Evolutionary conservation across 2,797 vertebrate species (phyloP).

Genomic region (Hoplostethus atlanticus): DNA sequence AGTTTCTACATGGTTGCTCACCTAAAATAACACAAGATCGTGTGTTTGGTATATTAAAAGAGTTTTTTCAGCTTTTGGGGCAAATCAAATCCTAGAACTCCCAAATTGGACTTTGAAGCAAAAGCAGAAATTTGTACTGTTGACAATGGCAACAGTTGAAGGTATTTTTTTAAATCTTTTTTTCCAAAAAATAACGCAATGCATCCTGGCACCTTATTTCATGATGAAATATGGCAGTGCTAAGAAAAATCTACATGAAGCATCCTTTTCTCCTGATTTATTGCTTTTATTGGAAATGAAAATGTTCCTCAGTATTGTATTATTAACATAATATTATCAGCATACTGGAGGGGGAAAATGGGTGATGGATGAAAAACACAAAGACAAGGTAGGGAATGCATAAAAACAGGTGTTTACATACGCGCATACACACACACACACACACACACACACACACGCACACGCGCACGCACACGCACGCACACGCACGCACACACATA

Average conservation of each 20-base stretch:
- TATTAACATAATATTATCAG: neutral
- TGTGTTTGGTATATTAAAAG: neutral
- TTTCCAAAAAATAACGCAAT: too few species aligned
- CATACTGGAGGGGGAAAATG: neutral
- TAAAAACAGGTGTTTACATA: constrained; percentile 63
- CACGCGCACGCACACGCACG: constrained; percentile 20
- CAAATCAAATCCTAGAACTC: neutral
- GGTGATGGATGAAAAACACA: constrained; percentile 30
- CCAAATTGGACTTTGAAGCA: neutral
- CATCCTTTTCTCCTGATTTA: neutral
- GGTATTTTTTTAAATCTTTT: neutral
- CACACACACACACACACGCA: neutral
- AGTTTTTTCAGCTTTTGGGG: neutral
- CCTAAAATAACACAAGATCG: neutral
- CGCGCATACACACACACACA: constrained; percentile 33
- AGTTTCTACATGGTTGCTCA: neutral
- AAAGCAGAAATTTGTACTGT: neutral
- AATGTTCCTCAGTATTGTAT: neutral
- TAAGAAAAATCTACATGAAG: neutral
- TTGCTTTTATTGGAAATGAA: neutral
- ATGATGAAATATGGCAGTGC: neutral
- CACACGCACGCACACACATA: constrained; percentile 26
- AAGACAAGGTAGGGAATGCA: constrained; percentile 39
- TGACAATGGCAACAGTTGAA: neutral
- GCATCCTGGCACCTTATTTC: neutral